Evolutionary conservation across 2,888 invertebrate species (phyloP).

Genomic region (Capitulum mitella): DNA sequence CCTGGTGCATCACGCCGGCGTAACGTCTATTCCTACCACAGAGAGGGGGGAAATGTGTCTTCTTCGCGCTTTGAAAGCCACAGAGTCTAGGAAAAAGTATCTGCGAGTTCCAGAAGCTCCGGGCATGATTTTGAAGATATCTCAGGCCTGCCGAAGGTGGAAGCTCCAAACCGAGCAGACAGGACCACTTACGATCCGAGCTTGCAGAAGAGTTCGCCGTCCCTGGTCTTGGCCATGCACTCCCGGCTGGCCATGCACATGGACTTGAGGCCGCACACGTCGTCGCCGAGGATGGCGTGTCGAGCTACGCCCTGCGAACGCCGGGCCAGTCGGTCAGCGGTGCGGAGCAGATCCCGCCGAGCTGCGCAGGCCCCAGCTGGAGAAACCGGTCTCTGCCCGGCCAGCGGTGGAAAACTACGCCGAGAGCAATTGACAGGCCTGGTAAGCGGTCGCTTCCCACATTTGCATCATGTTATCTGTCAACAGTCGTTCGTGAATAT

Average conservation of each 20-base stretch:
- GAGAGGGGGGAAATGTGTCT: neutral
- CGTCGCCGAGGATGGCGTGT: slow-evolving; percentile 64
- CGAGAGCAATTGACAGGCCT: too few relatives aligned
- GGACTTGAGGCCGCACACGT: slow-evolving; percentile 76
- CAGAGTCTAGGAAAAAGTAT: neutral
- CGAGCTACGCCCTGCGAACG: slow-evolving; percentile 62
- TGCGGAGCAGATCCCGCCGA: neutral
- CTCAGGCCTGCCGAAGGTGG: neutral
- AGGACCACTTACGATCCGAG: neutral
- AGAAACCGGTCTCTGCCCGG: too few relatives aligned
- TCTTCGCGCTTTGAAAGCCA: neutral
- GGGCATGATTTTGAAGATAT: neutral
- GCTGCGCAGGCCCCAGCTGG: too few relatives aligned
- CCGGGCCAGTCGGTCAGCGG: neutral
- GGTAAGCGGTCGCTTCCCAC: too few relatives aligned
- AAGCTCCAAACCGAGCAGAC: neutral
- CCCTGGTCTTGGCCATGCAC: slow-evolving; percentile 46
- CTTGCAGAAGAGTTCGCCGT: neutral
- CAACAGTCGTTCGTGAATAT: too few relatives aligned
- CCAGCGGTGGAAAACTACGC: too few relatives aligned
- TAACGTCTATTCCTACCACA: neutral
- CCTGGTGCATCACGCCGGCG: too few relatives aligned
- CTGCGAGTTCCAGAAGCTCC: neutral
- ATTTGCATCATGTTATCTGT: too few relatives aligned
- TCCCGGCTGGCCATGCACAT: slow-evolving; percentile 83